phyloP scores from a whole-genome alignment of 2,888 invertebrate genomes.

The Trichogramma evanescens region DNA sequence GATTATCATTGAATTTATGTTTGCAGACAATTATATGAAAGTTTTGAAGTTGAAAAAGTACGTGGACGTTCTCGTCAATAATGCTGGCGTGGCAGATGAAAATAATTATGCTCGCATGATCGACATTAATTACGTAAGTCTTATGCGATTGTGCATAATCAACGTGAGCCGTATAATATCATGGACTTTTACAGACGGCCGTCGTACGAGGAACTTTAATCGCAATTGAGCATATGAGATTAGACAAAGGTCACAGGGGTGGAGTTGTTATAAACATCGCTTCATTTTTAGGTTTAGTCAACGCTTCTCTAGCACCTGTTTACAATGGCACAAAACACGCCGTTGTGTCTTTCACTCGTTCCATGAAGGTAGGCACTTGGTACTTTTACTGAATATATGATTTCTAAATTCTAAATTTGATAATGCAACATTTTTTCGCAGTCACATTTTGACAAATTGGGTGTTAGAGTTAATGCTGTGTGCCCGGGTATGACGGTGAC shows the following conservation, averaged over 20 bases:
- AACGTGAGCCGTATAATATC: slow-evolving; percentile 39
- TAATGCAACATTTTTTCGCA: neutral
- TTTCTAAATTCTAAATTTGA: neutral
- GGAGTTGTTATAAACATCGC: slow-evolving; percentile 60
- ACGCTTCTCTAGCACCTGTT: slow-evolving; percentile 43
- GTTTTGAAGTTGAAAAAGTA: slow-evolving; percentile 26
- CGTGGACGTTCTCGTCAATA: slow-evolving; percentile 52
- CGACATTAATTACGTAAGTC: slow-evolving; percentile 37
- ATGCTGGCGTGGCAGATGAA: slow-evolving; percentile 38
- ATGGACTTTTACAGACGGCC: slow-evolving; percentile 36
- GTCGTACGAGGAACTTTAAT: slow-evolving; percentile 41
- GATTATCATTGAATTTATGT: neutral
- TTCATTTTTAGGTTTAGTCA: slow-evolving; percentile 52
- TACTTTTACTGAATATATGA: neutral
- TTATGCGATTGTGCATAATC: slow-evolving; percentile 20
- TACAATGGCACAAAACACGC: slow-evolving; percentile 55
- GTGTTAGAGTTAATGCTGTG: slow-evolving; percentile 3
- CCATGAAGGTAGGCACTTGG: slow-evolving; percentile 33
- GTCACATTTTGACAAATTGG: neutral
- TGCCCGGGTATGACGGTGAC: slow-evolving; percentile 10
- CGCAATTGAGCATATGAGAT: slow-evolving; percentile 46
- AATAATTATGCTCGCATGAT: slow-evolving; percentile 30
- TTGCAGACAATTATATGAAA: slow-evolving; percentile 38
- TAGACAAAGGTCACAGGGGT: slow-evolving; percentile 49
- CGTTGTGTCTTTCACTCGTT: slow-evolving; percentile 40